Base-by-base conservation (phyloP, 2,888 invertebrate species). In the Crocallis elinguaria region DNA sequence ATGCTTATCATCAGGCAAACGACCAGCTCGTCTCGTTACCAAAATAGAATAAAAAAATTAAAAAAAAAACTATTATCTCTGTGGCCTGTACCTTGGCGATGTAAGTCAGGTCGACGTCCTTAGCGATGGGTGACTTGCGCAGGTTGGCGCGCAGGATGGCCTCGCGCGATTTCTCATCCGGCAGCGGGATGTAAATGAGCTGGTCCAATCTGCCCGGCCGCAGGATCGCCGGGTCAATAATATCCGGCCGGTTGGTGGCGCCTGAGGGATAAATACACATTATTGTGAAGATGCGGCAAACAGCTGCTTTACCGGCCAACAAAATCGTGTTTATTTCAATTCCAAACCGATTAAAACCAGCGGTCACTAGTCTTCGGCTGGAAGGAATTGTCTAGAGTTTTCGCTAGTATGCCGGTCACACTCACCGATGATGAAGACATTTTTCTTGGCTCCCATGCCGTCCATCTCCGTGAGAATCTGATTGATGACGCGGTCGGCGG, bases 381-480 rank as follows among this genome's bases (percentile, higher is more conserved):
- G n/a, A n/a, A n/a, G n/a, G n/a, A n/a, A n/a, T 19, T 5, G 19
- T 19, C 19, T 19, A 19, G 3, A 4, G 19, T 19, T 19, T 4
- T 5, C 5, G 19, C 3, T 19, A 5, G 5, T 19, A 5, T 3
- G 5, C 3, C 19, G 19, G n/a, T n/a, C n/a, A 19, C 19, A 67
- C 65, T 97, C 96, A 82, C 99, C 99, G 83, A 99, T 99, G 69
- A 99, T 99, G 86, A 99, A 99, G 14, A 99, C 99, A 84, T 99
- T 99, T 91, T 99, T 99, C 93, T 99, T 99, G 21, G 98, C 97
- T 27, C 98, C 98, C 99, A 99, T 99, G 75, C 99, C 99, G 86
- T 99, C 99, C 99, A 99, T 99, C 93, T 99, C 99, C 0, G 99
- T 99, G 50, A 99, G 94, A 77, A 99, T 98, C 93, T 99, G 99